Percentiles rank a stretch among this genome's conserved stretches.
These are phyloP conservation scores for Diplolepis rosae DNA, from an alignment of 2,888 invertebrate genomes.

Conservation along the genomic window DNA sequence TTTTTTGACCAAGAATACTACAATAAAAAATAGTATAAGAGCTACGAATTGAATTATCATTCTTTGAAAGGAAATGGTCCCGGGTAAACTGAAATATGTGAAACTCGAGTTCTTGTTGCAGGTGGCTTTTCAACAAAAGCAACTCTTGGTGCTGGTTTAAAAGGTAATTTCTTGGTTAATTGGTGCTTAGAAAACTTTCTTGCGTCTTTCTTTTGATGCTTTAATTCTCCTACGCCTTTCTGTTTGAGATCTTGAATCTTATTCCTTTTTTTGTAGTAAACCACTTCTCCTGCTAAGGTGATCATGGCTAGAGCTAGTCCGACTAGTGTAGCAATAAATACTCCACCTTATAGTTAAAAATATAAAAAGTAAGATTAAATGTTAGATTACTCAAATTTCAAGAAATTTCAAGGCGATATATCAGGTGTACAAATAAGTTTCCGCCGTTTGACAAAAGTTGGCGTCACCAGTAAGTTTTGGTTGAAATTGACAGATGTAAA, in stretches of 20 bases:
- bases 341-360: constrained; percentile 80
- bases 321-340: constrained; percentile 91
- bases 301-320: constrained; percentile 90
- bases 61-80: constrained; percentile 69
- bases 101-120: constrained; percentile 63
- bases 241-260: constrained; percentile 39
- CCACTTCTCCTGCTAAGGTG: constrained; percentile 86
- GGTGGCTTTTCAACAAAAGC: constrained; percentile 57
- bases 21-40: no score
- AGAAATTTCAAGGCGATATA: no score
- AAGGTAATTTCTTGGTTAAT: constrained; percentile 60
- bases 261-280: constrained; percentile 78
- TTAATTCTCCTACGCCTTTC: constrained; percentile 33
- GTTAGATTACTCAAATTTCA: neutral
- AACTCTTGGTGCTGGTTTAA: constrained; percentile 67
- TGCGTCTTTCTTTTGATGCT: constrained; percentile 23
- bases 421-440: no score
- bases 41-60: constrained; percentile 49
- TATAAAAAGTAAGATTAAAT: neutral
- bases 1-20: no score
- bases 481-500: no score
- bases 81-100: constrained; percentile 73
- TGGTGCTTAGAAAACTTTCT: constrained; percentile 56
- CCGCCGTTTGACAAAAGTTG: no score
- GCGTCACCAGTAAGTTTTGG: no score